Conservation (phyloP, 2,797 vertebrate species). For the Pangasius krempfi region DNA sequence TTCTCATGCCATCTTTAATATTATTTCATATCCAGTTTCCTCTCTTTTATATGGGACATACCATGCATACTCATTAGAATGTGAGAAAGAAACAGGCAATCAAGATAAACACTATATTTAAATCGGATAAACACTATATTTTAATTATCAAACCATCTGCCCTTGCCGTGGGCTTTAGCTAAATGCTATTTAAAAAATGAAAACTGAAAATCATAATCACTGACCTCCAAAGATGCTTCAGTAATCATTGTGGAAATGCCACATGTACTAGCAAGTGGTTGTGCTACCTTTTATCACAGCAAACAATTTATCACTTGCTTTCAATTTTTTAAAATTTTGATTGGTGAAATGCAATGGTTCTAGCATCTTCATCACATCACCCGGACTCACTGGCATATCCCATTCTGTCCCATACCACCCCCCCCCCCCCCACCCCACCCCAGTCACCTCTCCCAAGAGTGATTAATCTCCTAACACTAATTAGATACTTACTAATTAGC, state of each 20-base stretch:
- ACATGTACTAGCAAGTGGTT: background rate
- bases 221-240: constrained; percentile 2
- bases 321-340: background rate
- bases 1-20: constrained; percentile 47
- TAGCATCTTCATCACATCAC: constrained; percentile 39
- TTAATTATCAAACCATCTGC: constrained; percentile 16
- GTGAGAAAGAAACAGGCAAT: background rate
- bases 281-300: constrained; percentile 20
- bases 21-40: constrained; percentile 26
- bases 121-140: constrained; percentile 14
- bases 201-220: constrained; percentile 20
- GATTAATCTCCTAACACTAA: constrained; percentile 93
- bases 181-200: constrained; percentile 2
- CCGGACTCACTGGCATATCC: constrained; percentile 22
- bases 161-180: background rate
- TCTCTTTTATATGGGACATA: background rate
- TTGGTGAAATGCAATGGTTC: constrained; percentile 35
- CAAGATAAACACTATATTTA: background rate
- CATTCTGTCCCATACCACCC: constrained; percentile 72
- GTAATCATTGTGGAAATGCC: constrained; percentile 2
- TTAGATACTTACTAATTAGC: constrained; percentile 94
- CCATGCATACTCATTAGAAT: background rate
- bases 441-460: constrained; percentile 80
- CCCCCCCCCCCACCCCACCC: background rate
- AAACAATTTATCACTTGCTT: constrained; percentile 17